phyloP scores from a whole-genome alignment of 2,797 vertebrate species.

The Sebastes minor region DNA sequence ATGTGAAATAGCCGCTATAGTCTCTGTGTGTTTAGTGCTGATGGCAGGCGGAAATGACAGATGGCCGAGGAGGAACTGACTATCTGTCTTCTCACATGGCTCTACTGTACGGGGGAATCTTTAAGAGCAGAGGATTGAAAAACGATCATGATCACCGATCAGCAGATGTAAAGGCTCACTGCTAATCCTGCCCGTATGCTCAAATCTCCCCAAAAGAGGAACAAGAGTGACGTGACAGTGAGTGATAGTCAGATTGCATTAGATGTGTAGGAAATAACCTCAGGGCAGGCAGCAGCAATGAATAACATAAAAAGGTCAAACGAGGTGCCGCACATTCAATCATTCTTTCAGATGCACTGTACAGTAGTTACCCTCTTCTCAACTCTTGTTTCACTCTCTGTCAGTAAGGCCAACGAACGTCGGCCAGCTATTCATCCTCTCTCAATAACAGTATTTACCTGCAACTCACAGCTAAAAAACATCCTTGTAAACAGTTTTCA shows the following conservation, averaged over 20 bases:
- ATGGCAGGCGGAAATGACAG: slow-evolving; percentile 44
- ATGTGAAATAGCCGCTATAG: not conserved
- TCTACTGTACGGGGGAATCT: slow-evolving; percentile 23
- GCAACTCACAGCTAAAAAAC: not conserved
- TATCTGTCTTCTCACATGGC: slow-evolving; percentile 19
- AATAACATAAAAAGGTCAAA: slow-evolving; percentile 1
- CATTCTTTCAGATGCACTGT: not conserved
- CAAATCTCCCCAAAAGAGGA: slow-evolving; percentile 10
- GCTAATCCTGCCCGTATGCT: slow-evolving; percentile 43
- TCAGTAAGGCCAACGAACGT: not conserved
- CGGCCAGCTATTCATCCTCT: not conserved
- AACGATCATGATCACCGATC: slow-evolving; percentile 29
- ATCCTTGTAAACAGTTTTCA: slow-evolving; percentile 2
- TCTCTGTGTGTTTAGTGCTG: slow-evolving; percentile 6
- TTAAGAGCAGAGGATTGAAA: slow-evolving; percentile 30
- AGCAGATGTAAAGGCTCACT: slow-evolving; percentile 33
- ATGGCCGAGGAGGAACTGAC: slow-evolving; percentile 30
- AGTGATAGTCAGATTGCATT: slow-evolving; percentile 10
- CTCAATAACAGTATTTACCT: not conserved
- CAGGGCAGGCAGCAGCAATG: not conserved
- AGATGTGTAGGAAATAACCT: not conserved
- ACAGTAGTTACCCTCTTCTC: not conserved
- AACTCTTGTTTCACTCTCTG: slow-evolving; percentile 12
- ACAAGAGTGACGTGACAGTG: slow-evolving; percentile 1
- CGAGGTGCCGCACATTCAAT: slow-evolving; percentile 12